Conservation (phyloP, 2,113 vertebrate species). For the Calyptomena viridis region DNA sequence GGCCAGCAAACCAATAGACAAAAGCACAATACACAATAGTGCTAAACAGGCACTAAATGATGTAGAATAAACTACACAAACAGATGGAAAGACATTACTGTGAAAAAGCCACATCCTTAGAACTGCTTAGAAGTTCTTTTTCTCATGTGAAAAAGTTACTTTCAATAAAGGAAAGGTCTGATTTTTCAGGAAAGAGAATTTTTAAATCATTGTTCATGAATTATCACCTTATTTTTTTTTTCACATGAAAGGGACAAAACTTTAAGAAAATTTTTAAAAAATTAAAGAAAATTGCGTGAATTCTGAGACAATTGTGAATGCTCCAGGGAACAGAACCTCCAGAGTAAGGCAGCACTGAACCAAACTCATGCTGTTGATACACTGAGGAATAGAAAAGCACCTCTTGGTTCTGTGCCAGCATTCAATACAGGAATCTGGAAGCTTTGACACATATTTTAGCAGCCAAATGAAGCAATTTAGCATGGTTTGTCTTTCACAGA, state of each 20-base stretch:
- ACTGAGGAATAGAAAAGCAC: neutral
- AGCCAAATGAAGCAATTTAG: neutral
- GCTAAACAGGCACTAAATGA: neutral
- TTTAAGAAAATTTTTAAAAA: neutral
- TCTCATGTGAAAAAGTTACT: neutral
- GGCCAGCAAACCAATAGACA: neutral
- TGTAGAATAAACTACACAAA: neutral
- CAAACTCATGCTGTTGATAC: neutral
- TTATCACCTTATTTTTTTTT: neutral
- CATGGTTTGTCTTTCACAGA: neutral
- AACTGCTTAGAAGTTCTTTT: neutral
- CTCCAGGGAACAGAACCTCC: neutral
- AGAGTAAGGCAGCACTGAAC: neutral
- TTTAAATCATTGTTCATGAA: neutral
- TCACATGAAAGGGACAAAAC: fast-evolving
- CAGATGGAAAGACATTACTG: neutral
- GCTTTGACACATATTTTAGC: neutral
- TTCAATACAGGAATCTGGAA: neutral
- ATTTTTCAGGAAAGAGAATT: neutral
- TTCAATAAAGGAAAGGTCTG: neutral
- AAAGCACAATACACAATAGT: neutral
- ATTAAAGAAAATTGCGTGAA: neutral
- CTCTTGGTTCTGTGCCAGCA: neutral
- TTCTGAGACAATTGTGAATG: neutral
- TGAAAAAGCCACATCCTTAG: neutral